Base-by-base conservation (phyloP, 2,888 invertebrate genomes). In the Lycocerus yunnanus region DNA sequence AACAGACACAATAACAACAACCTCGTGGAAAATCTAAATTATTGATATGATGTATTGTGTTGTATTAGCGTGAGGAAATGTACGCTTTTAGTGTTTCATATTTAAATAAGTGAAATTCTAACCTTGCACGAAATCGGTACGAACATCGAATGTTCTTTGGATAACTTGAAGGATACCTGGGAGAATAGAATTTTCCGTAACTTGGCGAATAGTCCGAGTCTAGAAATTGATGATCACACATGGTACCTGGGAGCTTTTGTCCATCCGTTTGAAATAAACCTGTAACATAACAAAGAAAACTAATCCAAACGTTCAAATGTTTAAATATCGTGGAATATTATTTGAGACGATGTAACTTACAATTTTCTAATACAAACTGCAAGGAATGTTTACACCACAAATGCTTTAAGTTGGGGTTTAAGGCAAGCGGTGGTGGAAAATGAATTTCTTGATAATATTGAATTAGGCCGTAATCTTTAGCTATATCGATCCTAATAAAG, bases 141-240 rank as follows among this genome's bases (percentile, higher is more conserved):
- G 95, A 92, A 88, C 97, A 98, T 84, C 94, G 92, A 83, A 96
- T 92, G 86, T 97, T 95, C 86, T 94, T 94, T 15, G 98, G 97
- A 88, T 98, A 98, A 83, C 94, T 94, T 82, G 98, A 97, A 78
- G 98, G 98, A 90, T 97, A 98, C 74, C 95, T 93, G 0, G 98
- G 98, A 70, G 98, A 98, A 88, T 95, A 96, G 84, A 96, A 93
- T 73, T 93, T 92, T 72, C 96, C 95, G 86, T 93, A 92, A 15
- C 90, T 89, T 75, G 91, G 91, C 76, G 91, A 89, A 82, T 90
- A 91, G 81, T 92, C 92, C 59, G 92, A 91, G 84, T 94, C 93
- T 85, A 93, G 90, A 88, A 96, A 96, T 88, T 94, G 93, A 88
- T 93, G 94, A 88, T 96, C 95, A 86, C 96, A 96, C 88, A 92